Base-by-base conservation (phyloP, 2,888 invertebrate genomes). In the Diachrysia chrysitis region DNA sequence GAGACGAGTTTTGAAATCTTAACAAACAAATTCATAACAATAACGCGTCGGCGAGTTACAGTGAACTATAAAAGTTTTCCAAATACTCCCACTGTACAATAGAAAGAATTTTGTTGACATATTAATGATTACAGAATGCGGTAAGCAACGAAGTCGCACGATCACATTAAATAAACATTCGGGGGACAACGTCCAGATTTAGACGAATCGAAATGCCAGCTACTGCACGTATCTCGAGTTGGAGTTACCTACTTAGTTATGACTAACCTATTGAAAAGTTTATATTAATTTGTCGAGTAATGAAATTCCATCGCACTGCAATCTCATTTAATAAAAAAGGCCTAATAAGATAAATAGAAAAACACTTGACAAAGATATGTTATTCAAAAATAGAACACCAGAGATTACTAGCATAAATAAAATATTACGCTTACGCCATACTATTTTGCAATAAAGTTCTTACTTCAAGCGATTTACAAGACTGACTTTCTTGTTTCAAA, bases 1-100 rank as follows among this genome's bases (percentile, higher is more conserved):
- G 82, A 84, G 89, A 85, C 80, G 77, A 86, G 90, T 90, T 90
- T 90, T 89, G 88, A 90, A 89, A 89, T 90, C 86, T 85, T 87
- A 86, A 87, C 89, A 91, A 90, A 89, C 90, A 89, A 87, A 87
- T 83, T 78, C 83, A 84, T 82, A 87, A 88, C 87, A 89, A 86
- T 86, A 86, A 78, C 80, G 77, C 66, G 69, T 81, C 73, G 73
- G 75, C 77, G 81, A 84, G 78, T 83, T 88, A 83, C 85, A 71
- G 71, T 71, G 89, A 87, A 88, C 79, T 84, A 76, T 76, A 74
- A 81, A 80, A 86, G 89, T 92, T 93, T 92, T 93, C 89, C 89
- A 92, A 93, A 93, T 92, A 92, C 73, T 69, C 65, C 61, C 58
- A 54, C 53, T 58, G 76, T 82, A 87, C 87, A 87, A 88, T 88